A percentile compares a stretch with the other conserved stretches of the same genome.
Evolutionary conservation across 2,888 invertebrate genomes (phyloP).

Genomic region (Cenopis cana): DNA sequence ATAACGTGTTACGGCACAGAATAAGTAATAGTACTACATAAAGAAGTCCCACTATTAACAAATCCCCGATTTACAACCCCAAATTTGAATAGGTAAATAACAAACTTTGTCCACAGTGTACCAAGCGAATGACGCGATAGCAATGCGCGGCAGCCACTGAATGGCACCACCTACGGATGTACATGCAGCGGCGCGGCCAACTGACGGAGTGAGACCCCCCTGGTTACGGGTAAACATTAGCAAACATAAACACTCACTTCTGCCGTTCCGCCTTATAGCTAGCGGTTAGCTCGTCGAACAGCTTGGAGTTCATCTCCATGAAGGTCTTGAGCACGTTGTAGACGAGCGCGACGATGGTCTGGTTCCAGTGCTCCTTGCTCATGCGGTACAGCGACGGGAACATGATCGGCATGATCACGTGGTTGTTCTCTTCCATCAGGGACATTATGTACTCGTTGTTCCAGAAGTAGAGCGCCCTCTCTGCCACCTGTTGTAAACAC

Average conservation of each 20-base stretch:
- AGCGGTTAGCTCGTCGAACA: constrained; percentile 99
- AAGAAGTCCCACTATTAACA: too few species aligned
- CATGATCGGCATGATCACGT: constrained; percentile 99
- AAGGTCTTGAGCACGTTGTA: constrained; percentile 99
- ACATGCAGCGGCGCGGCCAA: too few species aligned
- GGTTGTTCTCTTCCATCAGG: constrained; percentile 99
- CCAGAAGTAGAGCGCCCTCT: constrained; percentile 99
- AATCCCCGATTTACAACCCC: too few species aligned
- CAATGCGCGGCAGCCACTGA: too few species aligned
- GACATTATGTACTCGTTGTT: constrained; percentile 99
- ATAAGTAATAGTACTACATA: too few species aligned
- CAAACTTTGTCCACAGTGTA: too few species aligned
- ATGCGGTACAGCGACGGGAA: constrained; percentile 99
- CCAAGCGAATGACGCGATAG: too few species aligned
- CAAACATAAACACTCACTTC: constrained; percentile 93
- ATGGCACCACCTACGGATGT: too few species aligned
- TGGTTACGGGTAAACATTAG: too few species aligned
- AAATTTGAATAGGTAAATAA: too few species aligned
- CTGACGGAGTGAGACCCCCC: too few species aligned
- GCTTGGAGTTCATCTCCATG: constrained; percentile 99
- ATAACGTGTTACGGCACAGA: too few species aligned
- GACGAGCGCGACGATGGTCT: constrained; percentile 99
- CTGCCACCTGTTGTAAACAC: constrained; percentile 91
- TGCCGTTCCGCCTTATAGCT: constrained; percentile 99
- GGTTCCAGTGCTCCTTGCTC: constrained; percentile 99